Base-by-base conservation (phyloP, 2,888 invertebrate species). In the Nomada hirtipes region DNA sequence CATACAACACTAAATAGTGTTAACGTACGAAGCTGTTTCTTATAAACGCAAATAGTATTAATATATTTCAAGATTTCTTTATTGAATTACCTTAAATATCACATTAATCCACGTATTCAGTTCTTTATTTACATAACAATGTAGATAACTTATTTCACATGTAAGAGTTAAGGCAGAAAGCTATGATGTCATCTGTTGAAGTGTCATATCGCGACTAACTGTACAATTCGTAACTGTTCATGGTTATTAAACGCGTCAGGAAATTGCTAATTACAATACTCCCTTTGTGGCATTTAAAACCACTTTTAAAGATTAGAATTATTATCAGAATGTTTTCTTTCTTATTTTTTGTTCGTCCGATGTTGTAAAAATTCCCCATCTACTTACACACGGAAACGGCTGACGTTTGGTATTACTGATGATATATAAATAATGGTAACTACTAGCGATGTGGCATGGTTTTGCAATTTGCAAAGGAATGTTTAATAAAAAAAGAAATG, bases 151-250 rank as follows among this genome's bases (percentile, higher is more conserved):
- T 55, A 59, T 42, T 23, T 60, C 29, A 47, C 11, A 42, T 67
- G 44, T 42, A 86, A 76, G 70, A 7, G 7, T 36, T 74, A 79
- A 79, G 55, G 53, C 59, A 79, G 36, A 42, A 47, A 65, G 47
- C 60, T 69, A 73, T 86, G 86, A 86, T 83, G 79, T 86, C 85
- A 86, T 50, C 18, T 36, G 73, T 67, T 20, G 47, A 78, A 86
- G 68, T 70, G 76, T 86, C 86, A 86, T 73, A 73, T 36, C 20
- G 36, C 50, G 42, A 68, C 65, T 81, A 26, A 64, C 61, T 64
- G 15, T 18, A 50, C 23, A 61, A 15, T 9, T 63, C 42, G 23
- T 68, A 63, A 67, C 63, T 60, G 36, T 60, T 81, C 13, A 36
- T 78, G 80, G 75, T 84, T 78, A 69, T 65, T 73, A 78, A 78